Evolutionary conservation across 1,140 invertebrate genomes (phyloP), one percentile per base, ranked within the genome.

Genomic region (Ceratina japonica): DNA sequence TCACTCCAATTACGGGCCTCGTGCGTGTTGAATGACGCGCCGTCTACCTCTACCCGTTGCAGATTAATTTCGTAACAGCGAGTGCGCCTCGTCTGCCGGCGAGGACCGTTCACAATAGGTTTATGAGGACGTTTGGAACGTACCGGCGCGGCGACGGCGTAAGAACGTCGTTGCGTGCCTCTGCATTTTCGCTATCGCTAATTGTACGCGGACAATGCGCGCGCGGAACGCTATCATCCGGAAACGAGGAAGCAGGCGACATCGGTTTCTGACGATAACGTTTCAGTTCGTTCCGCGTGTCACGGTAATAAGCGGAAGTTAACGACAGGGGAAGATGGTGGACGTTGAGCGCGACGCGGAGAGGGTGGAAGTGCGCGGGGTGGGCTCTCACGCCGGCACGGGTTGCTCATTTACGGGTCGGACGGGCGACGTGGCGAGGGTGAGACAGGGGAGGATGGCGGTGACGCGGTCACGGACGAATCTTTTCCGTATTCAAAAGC

Each of bases 401-500:
- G 64, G 0, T 66, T 52, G 44, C 49, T 66, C 20, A 52, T 66
- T 66, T 66, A 18, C 44, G 44, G 64, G 44, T 4, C 12, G 64
- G 64, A 51, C 3, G n/a, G n/a, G 20, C 12, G 69, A 31, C 18
- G 20, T n/a, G 20, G n/a, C 16, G 52, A 1, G 37, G 27, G 15
- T n/a, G n/a, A 52, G 52, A 5, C n/a, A n/a, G n/a, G 27, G 27
- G 1, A 31, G 27, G 27, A 31, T 59, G 37, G 52, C 20, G 27
- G 37, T 44, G 16, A 62, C 27, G 61, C 20, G 15, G 58, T 10
- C 1, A 31, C 24, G 24, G 61, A 16, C 61, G 62, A 77, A 69
- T 69, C 68, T 76, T 75, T 77, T 77, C 68, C 70, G 79, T 80
- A 83, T 80, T 83, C 81, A 75, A 77, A 81, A 73, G 79, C 81